Evolutionary conservation across 2,797 vertebrate genomes (phyloP).

Genomic region (Cuculus canorus): DNA sequence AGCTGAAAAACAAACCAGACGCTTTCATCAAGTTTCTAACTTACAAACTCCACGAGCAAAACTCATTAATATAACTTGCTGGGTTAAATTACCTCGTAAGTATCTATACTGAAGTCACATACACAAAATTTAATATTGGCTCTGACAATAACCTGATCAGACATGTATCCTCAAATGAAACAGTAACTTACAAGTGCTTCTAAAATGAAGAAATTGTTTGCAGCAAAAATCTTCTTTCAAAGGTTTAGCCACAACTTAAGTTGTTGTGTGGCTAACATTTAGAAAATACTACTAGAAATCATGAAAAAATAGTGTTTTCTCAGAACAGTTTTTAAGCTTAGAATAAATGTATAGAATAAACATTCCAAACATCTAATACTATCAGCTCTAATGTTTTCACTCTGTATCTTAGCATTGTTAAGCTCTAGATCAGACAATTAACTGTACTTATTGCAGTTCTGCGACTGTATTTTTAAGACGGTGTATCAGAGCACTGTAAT

Average conservation of each 20-base stretch:
- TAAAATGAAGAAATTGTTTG: neutral
- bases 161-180: neutral
- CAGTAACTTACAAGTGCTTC: neutral
- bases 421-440: neutral
- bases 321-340: neutral
- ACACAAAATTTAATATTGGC: neutral
- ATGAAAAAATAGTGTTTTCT: neutral
- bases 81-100: neutral
- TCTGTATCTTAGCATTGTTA: neutral
- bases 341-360: neutral
- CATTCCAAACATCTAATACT: neutral
- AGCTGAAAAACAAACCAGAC: constrained; percentile 72
- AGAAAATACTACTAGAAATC: neutral
- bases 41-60: neutral
- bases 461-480: neutral
- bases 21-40: constrained; percentile 53
- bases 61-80: neutral
- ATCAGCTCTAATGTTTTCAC: neutral
- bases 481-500: neutral
- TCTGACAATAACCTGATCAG: neutral
- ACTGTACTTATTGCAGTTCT: neutral
- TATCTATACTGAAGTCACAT: neutral
- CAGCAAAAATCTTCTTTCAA: neutral
- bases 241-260: neutral
- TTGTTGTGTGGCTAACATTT: neutral